These are phyloP conservation scores for Pseudoatta argentina DNA, from an alignment of 1,140 invertebrate genomes.

Conservation along the genomic window DNA sequence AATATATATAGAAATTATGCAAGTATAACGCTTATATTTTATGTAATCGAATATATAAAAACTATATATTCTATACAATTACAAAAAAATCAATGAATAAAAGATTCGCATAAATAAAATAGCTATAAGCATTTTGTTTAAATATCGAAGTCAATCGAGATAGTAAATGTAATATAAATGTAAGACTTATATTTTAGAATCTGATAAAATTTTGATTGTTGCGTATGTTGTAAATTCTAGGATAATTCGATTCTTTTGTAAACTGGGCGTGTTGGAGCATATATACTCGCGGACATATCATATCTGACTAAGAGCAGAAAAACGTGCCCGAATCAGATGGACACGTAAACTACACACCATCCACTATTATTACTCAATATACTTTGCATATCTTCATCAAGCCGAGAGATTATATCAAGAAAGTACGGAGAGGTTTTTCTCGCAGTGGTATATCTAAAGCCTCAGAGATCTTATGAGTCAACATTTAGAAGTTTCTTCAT, in stretches of 20 bases:
- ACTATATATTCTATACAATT: not conserved
- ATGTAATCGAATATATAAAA: not conserved
- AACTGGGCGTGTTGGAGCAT: not conserved
- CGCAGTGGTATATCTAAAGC: not conserved
- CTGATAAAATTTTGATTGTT: not conserved
- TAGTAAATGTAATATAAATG: too few relatives aligned
- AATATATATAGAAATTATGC: not conserved
- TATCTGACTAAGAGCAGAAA: conserved; percentile 46
- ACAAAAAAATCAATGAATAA: not conserved
- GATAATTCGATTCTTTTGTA: not conserved
- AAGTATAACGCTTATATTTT: not conserved
- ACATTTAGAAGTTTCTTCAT: not conserved
- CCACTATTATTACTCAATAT: conserved; percentile 53
- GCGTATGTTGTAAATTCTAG: not conserved
- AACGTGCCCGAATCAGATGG: conserved; percentile 26
- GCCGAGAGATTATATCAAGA: conserved; percentile 61
- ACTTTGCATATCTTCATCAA: conserved; percentile 71
- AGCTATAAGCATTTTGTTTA: too few relatives aligned
- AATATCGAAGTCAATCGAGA: too few relatives aligned
- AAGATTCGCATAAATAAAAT: too few relatives aligned
- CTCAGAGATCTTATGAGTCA: not conserved
- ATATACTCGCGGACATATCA: not conserved
- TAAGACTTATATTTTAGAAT: not conserved
- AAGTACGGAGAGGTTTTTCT: conserved; percentile 43
- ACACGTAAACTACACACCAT: conserved; percentile 42